Percentiles rank a stretch among this genome's conserved stretches.
These are phyloP conservation scores for Nipponacmea schrenckii DNA, from an alignment of 2,888 invertebrate genomes.

Conservation along the genomic window DNA sequence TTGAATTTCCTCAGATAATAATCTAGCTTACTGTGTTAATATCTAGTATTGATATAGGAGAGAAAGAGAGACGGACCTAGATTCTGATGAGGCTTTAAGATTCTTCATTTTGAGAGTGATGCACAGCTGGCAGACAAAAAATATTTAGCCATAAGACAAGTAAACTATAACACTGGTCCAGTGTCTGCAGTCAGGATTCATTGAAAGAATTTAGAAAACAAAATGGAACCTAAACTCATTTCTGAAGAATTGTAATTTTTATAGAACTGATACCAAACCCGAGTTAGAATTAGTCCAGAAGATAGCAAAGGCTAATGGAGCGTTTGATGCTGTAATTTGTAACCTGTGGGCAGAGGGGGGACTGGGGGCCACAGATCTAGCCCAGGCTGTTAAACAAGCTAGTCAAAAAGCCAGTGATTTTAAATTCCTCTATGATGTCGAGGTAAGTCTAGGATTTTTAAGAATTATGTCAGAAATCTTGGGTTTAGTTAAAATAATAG, in stretches of 20 bases:
- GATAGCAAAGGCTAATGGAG: constrained; percentile 82
- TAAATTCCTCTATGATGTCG: constrained; percentile 70
- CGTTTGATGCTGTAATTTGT: constrained; percentile 86
- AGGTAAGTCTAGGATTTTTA: constrained; percentile 48
- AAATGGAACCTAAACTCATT: too few species aligned
- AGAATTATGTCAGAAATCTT: not conserved
- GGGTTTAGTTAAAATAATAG: too few species aligned
- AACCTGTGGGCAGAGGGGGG: constrained; percentile 92
- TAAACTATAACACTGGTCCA: too few species aligned
- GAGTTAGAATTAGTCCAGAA: constrained; percentile 84
- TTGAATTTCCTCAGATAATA: not conserved
- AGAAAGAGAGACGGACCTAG: too few species aligned
- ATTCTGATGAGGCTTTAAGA: too few species aligned
- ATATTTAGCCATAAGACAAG: too few species aligned
- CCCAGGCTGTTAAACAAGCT: constrained; percentile 86
- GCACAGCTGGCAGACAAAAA: too few species aligned
- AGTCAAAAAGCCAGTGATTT: constrained; percentile 74
- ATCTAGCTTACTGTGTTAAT: not conserved
- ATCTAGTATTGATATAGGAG: too few species aligned
- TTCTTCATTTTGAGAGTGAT: too few species aligned
- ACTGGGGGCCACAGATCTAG: constrained; percentile 84
- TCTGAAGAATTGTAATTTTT: constrained; percentile 14
- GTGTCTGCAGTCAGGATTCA: too few species aligned
- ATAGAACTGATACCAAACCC: constrained; percentile 83
- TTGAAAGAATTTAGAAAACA: too few species aligned